Percentiles rank a stretch among this genome's conserved stretches.
phyloP scores from a whole-genome alignment of 2,113 vertebrate genomes.

The Panurus biarmicus region DNA sequence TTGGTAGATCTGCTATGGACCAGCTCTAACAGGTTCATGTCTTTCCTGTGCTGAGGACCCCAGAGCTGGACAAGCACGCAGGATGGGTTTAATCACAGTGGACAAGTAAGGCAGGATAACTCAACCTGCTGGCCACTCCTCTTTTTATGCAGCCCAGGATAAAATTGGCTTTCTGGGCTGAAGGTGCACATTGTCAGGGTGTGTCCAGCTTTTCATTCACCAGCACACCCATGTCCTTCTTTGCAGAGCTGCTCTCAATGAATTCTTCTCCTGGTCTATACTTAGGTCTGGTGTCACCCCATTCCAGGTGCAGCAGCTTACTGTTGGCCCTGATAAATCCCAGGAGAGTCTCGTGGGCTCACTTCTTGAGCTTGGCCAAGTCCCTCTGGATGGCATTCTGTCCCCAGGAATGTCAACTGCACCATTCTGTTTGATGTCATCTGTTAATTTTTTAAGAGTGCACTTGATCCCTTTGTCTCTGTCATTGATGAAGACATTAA shows the following conservation, averaged over 20 bases:
- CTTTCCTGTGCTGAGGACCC: background rate
- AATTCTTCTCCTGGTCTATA: background rate
- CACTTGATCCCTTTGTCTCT: background rate
- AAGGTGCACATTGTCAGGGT: background rate
- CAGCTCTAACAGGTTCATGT: background rate
- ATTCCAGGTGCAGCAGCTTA: background rate
- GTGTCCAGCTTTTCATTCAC: background rate
- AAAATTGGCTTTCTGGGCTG: background rate
- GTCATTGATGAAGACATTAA: background rate
- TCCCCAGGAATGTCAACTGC: background rate
- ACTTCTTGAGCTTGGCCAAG: background rate
- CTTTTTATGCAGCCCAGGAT: background rate
- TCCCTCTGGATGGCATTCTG: background rate
- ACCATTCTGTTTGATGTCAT: background rate
- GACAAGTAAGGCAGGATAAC: background rate
- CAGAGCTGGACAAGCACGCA: background rate
- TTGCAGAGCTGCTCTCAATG: background rate
- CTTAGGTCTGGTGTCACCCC: fast-evolving
- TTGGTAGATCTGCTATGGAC: background rate
- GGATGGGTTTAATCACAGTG: background rate
- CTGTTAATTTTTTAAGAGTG: background rate
- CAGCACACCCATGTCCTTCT: fast-evolving
- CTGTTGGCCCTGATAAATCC: background rate
- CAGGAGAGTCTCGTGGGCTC: background rate
- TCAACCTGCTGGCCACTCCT: background rate